Evolutionary conservation across 2,113 vertebrate genomes (phyloP).

Genomic region (Coryphaenoides rupestris): DNA sequence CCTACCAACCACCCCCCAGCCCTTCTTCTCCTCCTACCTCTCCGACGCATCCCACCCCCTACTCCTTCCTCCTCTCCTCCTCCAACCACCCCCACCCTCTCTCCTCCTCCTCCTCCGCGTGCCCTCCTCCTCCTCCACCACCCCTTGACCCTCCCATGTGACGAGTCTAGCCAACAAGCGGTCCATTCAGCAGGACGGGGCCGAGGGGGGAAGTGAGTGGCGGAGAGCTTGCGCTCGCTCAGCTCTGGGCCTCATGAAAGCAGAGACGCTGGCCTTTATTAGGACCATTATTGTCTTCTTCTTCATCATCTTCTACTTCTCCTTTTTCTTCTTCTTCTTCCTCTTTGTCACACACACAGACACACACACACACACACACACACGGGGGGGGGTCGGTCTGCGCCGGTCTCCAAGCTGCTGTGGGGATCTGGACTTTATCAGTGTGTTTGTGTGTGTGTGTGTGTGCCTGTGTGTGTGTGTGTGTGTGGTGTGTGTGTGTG

Average conservation of each 20-base stretch:
- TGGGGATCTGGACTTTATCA: neutral
- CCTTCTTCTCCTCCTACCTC: neutral
- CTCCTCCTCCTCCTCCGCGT: neutral
- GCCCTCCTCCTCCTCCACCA: constrained; percentile 38
- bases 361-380: no score
- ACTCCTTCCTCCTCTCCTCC: no score
- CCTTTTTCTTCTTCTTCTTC: constrained; percentile 53
- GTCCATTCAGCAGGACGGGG: constrained; percentile 65
- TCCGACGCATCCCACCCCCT: constrained; percentile 31
- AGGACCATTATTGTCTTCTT: constrained; percentile 55
- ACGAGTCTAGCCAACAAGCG: constrained; percentile 73
- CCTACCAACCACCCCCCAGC: no score
- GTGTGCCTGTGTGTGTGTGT: no score
- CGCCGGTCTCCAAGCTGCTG: constrained; percentile 14
- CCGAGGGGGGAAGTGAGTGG: constrained; percentile 67
- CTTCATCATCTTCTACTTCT: constrained; percentile 38
- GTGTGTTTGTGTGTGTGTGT: no score
- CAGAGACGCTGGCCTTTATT: constrained; percentile 65
- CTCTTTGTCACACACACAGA: neutral
- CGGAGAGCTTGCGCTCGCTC: constrained; percentile 45
- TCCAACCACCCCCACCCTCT: neutral
- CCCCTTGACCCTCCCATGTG: constrained; percentile 72
- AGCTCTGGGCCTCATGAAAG: constrained; percentile 63
- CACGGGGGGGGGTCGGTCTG: neutral
- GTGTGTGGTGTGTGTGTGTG: no score